These are phyloP conservation scores for Sepiola atlantica DNA, from an alignment of 2,888 invertebrate species.

Conservation along the genomic window DNA sequence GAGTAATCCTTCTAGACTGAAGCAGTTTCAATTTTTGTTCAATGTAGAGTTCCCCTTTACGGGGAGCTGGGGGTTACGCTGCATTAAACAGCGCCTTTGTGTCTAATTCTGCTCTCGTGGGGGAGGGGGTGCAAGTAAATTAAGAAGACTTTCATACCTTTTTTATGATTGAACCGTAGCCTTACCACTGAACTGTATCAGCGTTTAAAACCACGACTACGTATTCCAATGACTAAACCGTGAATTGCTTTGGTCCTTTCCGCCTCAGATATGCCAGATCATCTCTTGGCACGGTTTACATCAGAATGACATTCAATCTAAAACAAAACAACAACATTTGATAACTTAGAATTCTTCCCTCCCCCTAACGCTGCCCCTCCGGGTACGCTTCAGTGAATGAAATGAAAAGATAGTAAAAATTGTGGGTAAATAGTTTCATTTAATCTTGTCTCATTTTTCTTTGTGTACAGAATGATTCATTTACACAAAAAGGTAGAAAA, in stretches of 20 bases:
- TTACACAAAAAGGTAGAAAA: background rate
- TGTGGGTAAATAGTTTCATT: background rate
- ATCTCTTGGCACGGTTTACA: background rate
- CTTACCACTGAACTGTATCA: background rate
- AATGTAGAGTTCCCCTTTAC: too few species aligned
- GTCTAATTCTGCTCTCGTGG: too few species aligned
- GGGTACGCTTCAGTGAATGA: background rate
- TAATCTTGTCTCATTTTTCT: background rate
- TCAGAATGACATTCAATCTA: background rate
- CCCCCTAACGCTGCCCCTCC: background rate
- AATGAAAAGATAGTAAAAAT: background rate
- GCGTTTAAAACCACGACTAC: background rate
- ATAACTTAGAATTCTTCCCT: background rate
- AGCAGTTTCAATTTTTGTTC: too few species aligned
- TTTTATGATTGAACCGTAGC: background rate
- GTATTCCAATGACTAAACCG: background rate
- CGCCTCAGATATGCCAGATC: background rate
- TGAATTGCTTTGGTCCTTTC: background rate
- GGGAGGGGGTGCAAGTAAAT: too few species aligned
- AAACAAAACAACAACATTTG: background rate
- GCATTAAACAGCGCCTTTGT: background rate
- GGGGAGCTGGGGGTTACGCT: too few species aligned
- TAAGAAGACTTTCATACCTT: background rate
- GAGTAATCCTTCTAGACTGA: too few species aligned
- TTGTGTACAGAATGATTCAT: background rate